Evolutionary conservation across 2,797 vertebrate genomes (phyloP).

Genomic region (Syngnathus rostellatus): DNA sequence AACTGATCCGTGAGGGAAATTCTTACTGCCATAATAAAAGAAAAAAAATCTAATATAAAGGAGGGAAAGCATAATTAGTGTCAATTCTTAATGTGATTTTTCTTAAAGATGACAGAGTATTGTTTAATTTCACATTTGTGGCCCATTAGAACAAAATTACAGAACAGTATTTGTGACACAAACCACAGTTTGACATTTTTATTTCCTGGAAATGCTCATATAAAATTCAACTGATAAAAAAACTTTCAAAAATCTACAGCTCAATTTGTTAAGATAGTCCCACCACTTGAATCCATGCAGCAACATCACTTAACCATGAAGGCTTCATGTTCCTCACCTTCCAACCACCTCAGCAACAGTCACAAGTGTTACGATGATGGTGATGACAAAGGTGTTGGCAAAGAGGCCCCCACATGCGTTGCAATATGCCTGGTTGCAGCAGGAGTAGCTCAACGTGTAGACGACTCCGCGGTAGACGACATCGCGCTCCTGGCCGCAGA

Average conservation of each 20-base stretch:
- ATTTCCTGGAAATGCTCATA: not conserved
- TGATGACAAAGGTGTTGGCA: conserved; percentile 9
- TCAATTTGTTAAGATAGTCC: not conserved
- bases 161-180: not conserved
- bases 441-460: conserved; percentile 48
- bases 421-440: conserved; percentile 58
- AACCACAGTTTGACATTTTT: not conserved
- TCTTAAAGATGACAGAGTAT: too few species aligned
- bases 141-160: not conserved
- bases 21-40: too few species aligned
- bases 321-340: conserved; percentile 7
- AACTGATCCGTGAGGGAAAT: too few species aligned
- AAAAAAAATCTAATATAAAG: too few species aligned
- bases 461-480: conserved; percentile 28
- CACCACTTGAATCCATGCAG: not conserved
- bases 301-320: not conserved
- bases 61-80: too few species aligned
- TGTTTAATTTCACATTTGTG: not conserved
- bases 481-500: conserved; percentile 30
- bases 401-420: conserved; percentile 35
- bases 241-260: not conserved
- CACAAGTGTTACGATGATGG: conserved; percentile 17
- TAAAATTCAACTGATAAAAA: not conserved
- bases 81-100: too few species aligned
- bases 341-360: conserved; percentile 7